A percentile compares a stretch with the other conserved stretches of the same genome.
phyloP scores from a whole-genome alignment of 1,140 invertebrate species.

The Ceratina australensis region DNA sequence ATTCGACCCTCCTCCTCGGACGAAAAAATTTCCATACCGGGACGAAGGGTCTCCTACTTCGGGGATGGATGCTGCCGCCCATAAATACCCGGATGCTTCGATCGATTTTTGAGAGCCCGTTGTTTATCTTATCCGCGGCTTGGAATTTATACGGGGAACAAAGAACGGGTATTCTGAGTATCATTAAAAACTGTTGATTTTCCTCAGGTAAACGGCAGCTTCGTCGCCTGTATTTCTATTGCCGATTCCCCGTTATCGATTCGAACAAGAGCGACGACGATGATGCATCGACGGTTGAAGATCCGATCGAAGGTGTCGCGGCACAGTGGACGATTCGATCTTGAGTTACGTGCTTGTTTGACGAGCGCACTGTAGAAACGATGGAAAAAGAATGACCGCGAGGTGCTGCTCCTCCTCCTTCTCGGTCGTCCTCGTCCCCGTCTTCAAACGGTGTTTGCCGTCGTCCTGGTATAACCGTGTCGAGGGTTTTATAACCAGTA shows the following conservation, averaged over 20 bases:
- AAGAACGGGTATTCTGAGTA: no score
- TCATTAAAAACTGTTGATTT: no score
- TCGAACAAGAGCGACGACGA: no score
- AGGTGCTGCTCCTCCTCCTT: not conserved
- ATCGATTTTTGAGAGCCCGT: no score
- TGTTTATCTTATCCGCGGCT: no score
- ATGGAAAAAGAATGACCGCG: conserved; percentile 42
- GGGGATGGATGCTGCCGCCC: not conserved
- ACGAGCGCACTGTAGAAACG: conserved; percentile 21
- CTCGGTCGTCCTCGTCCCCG: not conserved
- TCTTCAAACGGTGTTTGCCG: conserved; percentile 25
- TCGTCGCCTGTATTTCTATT: no score
- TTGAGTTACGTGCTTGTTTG: conserved; percentile 52
- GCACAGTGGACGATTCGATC: conserved; percentile 40
- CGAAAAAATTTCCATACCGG: conserved; percentile 50
- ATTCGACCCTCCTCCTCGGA: not conserved
- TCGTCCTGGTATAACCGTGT: conserved; percentile 14
- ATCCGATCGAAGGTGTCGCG: conserved; percentile 49
- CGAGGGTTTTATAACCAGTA: conserved; percentile 22
- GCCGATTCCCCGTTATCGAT: no score
- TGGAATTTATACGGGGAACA: no score
- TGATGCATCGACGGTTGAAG: not conserved
- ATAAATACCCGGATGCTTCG: no score
- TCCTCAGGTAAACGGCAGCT: no score
- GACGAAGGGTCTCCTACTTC: conserved; percentile 9